phyloP scores from a whole-genome alignment of 2,113 vertebrate species.

The Symphodus melops region DNA sequence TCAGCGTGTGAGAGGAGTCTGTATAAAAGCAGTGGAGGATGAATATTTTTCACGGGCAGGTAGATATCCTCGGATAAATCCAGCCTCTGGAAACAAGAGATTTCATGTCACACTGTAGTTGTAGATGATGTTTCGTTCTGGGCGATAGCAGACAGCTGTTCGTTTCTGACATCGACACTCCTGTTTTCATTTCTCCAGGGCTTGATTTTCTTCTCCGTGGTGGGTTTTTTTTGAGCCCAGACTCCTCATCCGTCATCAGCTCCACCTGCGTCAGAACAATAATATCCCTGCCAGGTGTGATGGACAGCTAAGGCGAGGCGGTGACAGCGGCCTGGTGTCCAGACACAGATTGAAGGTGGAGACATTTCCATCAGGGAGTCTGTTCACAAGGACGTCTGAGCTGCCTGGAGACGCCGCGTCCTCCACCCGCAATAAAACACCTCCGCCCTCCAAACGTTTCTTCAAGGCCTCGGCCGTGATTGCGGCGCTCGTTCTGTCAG shows the following conservation, averaged over 20 bases:
- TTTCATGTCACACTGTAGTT: not conserved
- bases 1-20: too few relatives aligned
- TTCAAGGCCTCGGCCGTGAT: constrained; percentile 38
- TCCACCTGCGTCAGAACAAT: constrained; percentile 42
- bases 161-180: constrained; percentile 28
- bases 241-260: constrained; percentile 41
- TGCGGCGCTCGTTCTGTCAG: constrained; percentile 7
- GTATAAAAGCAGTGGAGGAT: too few relatives aligned
- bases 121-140: constrained; percentile 6
- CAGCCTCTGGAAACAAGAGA: constrained; percentile 1
- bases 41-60: not conserved
- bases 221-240: constrained; percentile 1
- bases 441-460: not conserved
- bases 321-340: constrained; percentile 5
- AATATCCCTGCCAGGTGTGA: constrained; percentile 51
- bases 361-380: constrained; percentile 44
- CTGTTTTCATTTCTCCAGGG: constrained; percentile 31
- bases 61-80: too few relatives aligned
- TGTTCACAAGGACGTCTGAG: constrained; percentile 11
- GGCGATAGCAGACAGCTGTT: constrained; percentile 31
- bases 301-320: constrained; percentile 34
- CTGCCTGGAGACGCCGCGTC: constrained; percentile 12
- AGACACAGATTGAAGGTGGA: constrained; percentile 43
- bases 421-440: constrained; percentile 55
- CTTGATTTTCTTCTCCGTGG: not conserved